These are phyloP conservation scores for Oplegnathus fasciatus DNA, from an alignment of 2,113 vertebrate genomes.

Conservation along the genomic window DNA sequence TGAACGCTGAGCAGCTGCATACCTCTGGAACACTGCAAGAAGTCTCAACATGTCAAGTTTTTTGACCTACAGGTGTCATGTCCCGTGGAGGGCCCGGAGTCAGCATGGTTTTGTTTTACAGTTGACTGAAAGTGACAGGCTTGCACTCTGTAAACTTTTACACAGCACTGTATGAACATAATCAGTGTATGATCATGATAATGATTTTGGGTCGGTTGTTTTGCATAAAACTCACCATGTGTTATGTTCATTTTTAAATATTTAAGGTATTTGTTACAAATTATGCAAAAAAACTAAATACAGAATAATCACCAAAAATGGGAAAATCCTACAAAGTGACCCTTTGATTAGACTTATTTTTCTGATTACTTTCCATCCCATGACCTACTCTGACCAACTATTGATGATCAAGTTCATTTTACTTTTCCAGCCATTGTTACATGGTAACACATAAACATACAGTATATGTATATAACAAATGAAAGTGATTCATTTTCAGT, in stretches of 20 bases:
- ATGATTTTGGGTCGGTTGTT: neutral
- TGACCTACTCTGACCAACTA: neutral
- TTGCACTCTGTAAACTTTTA: neutral
- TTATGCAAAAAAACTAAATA: neutral
- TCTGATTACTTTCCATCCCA: neutral
- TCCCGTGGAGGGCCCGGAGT: neutral
- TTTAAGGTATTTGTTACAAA: neutral
- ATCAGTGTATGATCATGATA: neutral
- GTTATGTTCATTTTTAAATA: neutral
- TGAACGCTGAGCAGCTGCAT: slow-evolving; percentile 5
- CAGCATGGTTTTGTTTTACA: too few species aligned
- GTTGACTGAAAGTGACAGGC: neutral
- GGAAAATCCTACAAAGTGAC: neutral
- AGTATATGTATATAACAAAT: neutral
- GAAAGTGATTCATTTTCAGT: neutral
- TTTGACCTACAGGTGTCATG: slow-evolving; percentile 7
- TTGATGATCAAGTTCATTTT: neutral
- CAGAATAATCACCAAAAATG: neutral
- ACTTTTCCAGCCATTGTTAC: neutral
- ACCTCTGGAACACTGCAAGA: neutral
- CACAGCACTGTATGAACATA: neutral
- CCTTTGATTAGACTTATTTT: neutral
- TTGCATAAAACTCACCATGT: neutral
- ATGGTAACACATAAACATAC: neutral
- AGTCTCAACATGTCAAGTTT: neutral